Evolutionary conservation across 2,113 vertebrate genomes (phyloP), one percentile per base, ranked within the genome.

Genomic region (Larimichthys polyactis): DNA sequence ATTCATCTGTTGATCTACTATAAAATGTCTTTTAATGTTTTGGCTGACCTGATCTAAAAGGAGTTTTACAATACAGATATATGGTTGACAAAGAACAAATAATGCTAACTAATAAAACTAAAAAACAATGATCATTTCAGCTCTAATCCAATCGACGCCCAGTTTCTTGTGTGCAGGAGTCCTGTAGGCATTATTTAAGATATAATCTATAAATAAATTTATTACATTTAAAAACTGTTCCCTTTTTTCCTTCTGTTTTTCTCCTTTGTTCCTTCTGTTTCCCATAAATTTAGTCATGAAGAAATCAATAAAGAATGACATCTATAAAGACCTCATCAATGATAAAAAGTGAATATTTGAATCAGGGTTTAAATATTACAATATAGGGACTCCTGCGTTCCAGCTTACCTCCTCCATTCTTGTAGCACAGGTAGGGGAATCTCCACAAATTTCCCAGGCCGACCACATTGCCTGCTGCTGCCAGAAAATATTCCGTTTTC

Each of bases 381-480:
- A 6, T 54, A 4, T 32, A 32, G 0, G 11, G 9, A 40, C 15
- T 24, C 1, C 16, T 40, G 27, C 16, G 15, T 22, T 46, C 16
- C 19, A 29, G 17, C 79, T 87, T 58, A 87, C 85, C 81, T 84
- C 85, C 85, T 78, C 85, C 85, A 5, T 85, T 85, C 71, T 76
- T 85, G 17, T 67, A 85, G 46, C 83, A 85, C 58, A 85, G 78
- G 60, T 80, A 85, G 17, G 85, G 85, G 62, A 87, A 87, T 65
- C 85, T 60, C 81, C 81, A 87, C 73, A 87, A 73, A 5, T 87
- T 87, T 57, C 85, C 85, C 72, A 84, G 44, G 14, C 85, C 85
- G 57, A 87, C 85, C 32, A 87, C 27, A 14, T 87, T 84, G 29
- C 85, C 85, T 22, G 78, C 85, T 27, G 68, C 19, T 52, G 85